These are phyloP conservation scores for Mimas tiliae DNA, from an alignment of 2,888 invertebrate species.

Conservation along the genomic window DNA sequence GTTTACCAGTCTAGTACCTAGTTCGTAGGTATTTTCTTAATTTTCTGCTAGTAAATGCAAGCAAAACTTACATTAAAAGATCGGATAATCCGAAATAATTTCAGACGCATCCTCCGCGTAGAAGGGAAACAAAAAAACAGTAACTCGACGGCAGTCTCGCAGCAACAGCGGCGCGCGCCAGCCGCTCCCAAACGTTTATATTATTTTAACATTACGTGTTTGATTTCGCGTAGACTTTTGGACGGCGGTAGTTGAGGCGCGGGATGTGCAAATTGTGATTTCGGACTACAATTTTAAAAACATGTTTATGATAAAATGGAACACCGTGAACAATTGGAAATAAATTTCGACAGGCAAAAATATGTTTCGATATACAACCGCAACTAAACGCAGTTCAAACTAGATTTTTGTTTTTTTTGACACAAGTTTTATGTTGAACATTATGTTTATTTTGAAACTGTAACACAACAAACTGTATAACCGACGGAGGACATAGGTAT, in stretches of 20 bases:
- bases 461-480: slow-evolving; percentile 67
- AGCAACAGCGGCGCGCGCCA: slow-evolving; percentile 76
- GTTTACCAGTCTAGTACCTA: neutral
- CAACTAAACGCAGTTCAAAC: slow-evolving; percentile 81
- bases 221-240: slow-evolving; percentile 83
- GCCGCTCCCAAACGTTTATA: slow-evolving; percentile 75
- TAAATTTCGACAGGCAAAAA: slow-evolving; percentile 41
- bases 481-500: slow-evolving; percentile 53
- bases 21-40: neutral
- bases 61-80: slow-evolving; percentile 46
- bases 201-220: slow-evolving; percentile 82
- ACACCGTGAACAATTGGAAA: slow-evolving; percentile 43
- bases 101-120: slow-evolving; percentile 69
- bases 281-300: slow-evolving; percentile 60
- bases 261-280: slow-evolving; percentile 80
- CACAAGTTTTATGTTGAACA: slow-evolving; percentile 68
- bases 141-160: slow-evolving; percentile 67
- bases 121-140: slow-evolving; percentile 76
- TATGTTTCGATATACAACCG: slow-evolving; percentile 61
- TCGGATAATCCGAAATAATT: slow-evolving; percentile 67
- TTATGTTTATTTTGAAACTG: slow-evolving; percentile 67
- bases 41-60: slow-evolving; percentile 31
- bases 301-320: slow-evolving; percentile 58
- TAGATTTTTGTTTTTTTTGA: slow-evolving; percentile 61
- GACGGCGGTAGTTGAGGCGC: slow-evolving; percentile 77